Evolutionary conservation across 2,888 invertebrate genomes (phyloP), one percentile per base, ranked within the genome.

Genomic region (Syritta pipiens): DNA sequence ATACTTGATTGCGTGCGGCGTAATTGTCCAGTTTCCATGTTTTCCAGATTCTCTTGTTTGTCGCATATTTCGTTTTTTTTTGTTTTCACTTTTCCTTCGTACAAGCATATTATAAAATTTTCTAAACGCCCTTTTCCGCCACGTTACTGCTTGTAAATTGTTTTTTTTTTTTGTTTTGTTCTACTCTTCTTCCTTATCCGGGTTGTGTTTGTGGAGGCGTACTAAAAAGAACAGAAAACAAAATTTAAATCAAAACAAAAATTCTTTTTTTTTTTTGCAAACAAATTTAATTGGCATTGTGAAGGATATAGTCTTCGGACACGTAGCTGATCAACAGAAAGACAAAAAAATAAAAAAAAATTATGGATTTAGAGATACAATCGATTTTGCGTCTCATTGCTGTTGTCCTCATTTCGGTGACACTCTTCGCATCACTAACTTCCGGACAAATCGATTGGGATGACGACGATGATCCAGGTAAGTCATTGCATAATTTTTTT

Each of bases 391-490:
- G 82, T 83, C 84, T 84, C 83, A 83, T 65, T 81, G 84, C 81
- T 84, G 83, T 82, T 72, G 85, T 84, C 68, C 85, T 84, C 67
- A 84, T 85, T 72, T 81, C 87, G 65, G 83, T 88, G 72, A 81
- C 85, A 62, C 84, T 88, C 59, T 85, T 85, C 71, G 84, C 86
- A 65, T 84, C 85, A 82, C 84, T 87, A 77, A 85, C 88, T 82
- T 86, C 85, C 82, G 89, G 87, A 81, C 89, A 89, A 87, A 89
- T 89, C 82, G 89, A 89, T 84, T 89, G 89, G 89, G 89, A 89
- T 77, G 89, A 89, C 81, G 89, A 89, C 82, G 89, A 89, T 84
- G 89, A 89, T 87, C 89, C 89, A 86, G 89, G 89, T 89, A 84
- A 87, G 86, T 86, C 71, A 82, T 44, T 65, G n/a, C 2, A 7